Evolutionary conservation across 2,113 vertebrate species (phyloP).

Genomic region (Prunella fulvescens): DNA sequence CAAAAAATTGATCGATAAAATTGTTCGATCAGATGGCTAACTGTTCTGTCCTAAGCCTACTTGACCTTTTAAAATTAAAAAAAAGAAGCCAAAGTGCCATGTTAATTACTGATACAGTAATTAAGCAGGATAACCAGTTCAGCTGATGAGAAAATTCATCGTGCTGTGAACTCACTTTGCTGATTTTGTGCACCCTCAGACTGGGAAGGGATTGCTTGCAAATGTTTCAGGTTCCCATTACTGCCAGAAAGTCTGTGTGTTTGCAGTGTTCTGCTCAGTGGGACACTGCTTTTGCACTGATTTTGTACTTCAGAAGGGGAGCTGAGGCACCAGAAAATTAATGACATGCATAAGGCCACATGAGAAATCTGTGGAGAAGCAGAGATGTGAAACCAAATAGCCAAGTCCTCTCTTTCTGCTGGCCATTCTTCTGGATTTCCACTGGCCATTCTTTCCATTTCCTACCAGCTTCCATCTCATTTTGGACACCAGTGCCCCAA

Average conservation of each 20-base stretch:
- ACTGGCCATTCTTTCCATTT: background rate
- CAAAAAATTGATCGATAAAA: background rate
- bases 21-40: background rate
- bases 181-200: background rate
- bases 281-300: background rate
- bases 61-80: background rate
- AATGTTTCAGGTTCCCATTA: background rate
- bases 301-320: background rate
- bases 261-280: background rate
- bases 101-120: background rate
- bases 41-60: background rate
- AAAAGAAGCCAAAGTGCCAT: background rate
- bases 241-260: background rate
- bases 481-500: background rate
- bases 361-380: background rate
- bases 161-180: background rate
- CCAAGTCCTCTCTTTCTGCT: background rate
- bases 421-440: background rate
- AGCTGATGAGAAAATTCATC: background rate
- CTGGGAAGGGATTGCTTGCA: background rate
- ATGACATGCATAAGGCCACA: background rate
- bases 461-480: background rate
- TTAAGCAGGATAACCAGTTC: background rate
- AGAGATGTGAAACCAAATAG: background rate
- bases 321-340: background rate